These are phyloP conservation scores for Hyalella azteca DNA, from an alignment of 2,888 invertebrate genomes.

Conservation along the genomic window DNA sequence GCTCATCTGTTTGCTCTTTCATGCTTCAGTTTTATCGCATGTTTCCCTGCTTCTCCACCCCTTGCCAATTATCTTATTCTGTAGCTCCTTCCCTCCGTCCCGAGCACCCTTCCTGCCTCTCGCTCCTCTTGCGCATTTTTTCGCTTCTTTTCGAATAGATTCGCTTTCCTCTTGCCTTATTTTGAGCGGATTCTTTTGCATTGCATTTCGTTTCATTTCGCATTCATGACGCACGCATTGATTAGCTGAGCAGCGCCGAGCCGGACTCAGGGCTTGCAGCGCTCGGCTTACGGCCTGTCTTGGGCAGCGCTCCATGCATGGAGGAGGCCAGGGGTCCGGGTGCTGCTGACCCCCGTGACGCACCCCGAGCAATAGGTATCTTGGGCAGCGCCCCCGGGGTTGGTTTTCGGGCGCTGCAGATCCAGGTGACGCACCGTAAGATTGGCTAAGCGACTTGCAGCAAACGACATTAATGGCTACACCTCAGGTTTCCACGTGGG, in stretches of 20 bases:
- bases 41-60: constrained; percentile 10
- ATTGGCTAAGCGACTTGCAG: no score
- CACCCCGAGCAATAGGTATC: no score
- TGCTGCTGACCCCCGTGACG: no score
- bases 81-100: not conserved
- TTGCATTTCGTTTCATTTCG: not conserved
- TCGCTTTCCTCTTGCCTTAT: not conserved
- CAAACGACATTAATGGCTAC: no score
- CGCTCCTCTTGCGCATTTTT: not conserved
- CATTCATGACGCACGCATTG: not conserved
- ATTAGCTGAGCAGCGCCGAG: not conserved
- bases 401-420: no score
- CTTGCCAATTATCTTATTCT: constrained; percentile 2
- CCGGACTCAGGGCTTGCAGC: no score
- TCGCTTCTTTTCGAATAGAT: not conserved
- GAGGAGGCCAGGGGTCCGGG: no score
- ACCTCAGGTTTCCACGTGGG: no score
- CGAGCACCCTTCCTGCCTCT: not conserved
- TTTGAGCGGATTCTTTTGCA: not conserved
- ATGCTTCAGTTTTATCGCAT: constrained; percentile 16
- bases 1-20: constrained; percentile 24
- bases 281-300: no score
- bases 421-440: no score
- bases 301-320: no score
- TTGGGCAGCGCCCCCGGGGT: no score